Base-by-base conservation (phyloP, 2,797 vertebrate species). In the Lacerta agilis region DNA sequence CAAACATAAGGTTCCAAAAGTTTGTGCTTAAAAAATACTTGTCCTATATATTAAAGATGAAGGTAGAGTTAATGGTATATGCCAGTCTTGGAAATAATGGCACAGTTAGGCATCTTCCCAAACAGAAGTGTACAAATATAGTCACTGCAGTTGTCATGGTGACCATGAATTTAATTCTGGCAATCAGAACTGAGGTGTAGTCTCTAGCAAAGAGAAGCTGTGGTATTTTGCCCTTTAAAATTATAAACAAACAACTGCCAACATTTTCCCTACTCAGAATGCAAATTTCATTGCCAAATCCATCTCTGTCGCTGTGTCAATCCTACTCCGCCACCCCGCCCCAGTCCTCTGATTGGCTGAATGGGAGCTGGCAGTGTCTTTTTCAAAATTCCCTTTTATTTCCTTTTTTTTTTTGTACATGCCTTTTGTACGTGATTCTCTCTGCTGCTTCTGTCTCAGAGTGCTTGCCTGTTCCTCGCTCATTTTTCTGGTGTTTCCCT, bases 1-100 rank as follows among this genome's bases (percentile, higher is more conserved):
- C 77, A 85, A 72, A 81, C 8, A 55, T 38, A 15, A 17, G 89
- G 33, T 81, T 85, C 41, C 64, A 27, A 85, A 81, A 76, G 29
- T 67, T 67, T 85, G 33, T 66, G n/a, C 7, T 55, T n/a, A 43
- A 85, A 25, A 81, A 55, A 49, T 55, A 55, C 33, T 18, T 80
- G 33, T 29, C 49, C n/a, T 75, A 76, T 18, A 86, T 55, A 73
- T 86, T 41, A 13, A 82, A 41, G 71, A 17, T 67, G 76, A 83
- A 78, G 33, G 20, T 67, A n/a, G 13, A 80, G 72, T 66, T 81
- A 83, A 45, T 73, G 10, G 3, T 18, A n/a, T 41, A 78, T 73
- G 69, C n/a, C 25, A 33, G 36, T 33, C 6, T 41, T 82, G 67
- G 36, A 82, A 20, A 41, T n/a, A 33, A 45, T 58, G 81, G 36